Conservation (phyloP, 2,797 vertebrate genomes). For the Catamblyrhynchus diadema region DNA sequence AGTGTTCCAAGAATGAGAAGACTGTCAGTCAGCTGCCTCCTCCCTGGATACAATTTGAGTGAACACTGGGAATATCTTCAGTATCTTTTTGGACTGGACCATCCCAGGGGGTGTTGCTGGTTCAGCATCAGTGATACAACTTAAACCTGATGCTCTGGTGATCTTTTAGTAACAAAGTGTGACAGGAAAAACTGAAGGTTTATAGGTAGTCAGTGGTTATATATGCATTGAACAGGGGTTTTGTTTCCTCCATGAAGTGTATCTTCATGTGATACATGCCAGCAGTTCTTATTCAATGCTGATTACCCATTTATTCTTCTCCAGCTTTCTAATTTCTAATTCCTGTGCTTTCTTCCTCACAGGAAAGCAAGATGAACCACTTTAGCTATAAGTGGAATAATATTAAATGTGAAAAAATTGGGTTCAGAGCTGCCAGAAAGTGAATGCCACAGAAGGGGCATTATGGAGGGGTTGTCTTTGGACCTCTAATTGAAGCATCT, state of each 20-base stretch:
- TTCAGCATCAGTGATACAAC: neutral
- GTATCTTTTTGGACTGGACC: neutral
- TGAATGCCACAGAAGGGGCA: neutral
- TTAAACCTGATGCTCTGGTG: neutral
- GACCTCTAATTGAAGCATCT: neutral
- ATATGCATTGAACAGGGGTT: no score
- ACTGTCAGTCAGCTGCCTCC: neutral
- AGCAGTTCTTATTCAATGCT: neutral
- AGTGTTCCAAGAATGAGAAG: neutral
- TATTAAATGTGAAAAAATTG: neutral
- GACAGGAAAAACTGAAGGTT: neutral
- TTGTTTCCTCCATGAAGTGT: neutral
- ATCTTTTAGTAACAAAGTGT: neutral
- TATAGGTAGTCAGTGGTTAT: neutral
- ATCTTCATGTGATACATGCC: neutral
- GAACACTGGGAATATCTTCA: rapidly evolving
- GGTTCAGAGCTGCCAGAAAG: neutral
- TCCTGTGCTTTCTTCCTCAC: neutral
- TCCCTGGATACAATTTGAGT: neutral
- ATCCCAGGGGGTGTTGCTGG: neutral
- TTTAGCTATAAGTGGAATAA: neutral
- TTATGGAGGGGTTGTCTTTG: neutral
- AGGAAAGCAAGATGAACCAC: neutral
- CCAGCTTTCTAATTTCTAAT: neutral
- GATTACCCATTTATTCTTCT: neutral